A percentile compares a stretch with the other conserved stretches of the same genome.
phyloP scores from a whole-genome alignment of 2,888 invertebrate genomes.

The Drosophila vallismaia region DNA sequence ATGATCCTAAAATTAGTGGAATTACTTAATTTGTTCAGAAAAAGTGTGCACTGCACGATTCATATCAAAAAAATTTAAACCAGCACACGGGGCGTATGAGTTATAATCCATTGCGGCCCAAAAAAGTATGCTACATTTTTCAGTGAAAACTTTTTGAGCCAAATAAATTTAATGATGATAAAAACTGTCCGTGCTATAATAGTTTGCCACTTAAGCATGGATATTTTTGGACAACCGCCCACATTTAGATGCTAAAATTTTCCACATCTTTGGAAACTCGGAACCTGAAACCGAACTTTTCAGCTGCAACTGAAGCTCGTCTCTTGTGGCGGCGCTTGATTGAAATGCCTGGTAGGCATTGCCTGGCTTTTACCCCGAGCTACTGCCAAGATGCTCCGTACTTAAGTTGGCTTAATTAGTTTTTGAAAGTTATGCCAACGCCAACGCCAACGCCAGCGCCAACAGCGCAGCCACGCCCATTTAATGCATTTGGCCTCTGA shows the following conservation, averaged over 20 bases:
- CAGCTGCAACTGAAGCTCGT: slow-evolving; percentile 21
- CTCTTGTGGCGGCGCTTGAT: slow-evolving; percentile 67
- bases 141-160: background rate
- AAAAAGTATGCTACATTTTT: background rate
- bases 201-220: background rate
- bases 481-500: slow-evolving; percentile 61
- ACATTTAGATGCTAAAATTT: slow-evolving; percentile 23
- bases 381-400: slow-evolving; percentile 48
- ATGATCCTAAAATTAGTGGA: too few relatives aligned
- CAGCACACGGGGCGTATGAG: background rate
- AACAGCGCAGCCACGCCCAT: slow-evolving; percentile 62
- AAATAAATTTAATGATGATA: slow-evolving; percentile 1
- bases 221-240: slow-evolving; percentile 51
- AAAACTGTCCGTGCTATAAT: background rate
- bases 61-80: background rate
- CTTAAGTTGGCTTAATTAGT: slow-evolving; percentile 82
- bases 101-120: background rate
- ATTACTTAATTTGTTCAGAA: too few relatives aligned
- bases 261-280: background rate
- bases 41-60: background rate
- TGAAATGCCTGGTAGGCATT: slow-evolving; percentile 71
- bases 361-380: slow-evolving; percentile 8
- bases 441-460: slow-evolving; percentile 40
- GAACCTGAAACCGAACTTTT: background rate
- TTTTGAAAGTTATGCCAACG: slow-evolving; percentile 79